Percentiles rank a stretch among this genome's conserved stretches.
Evolutionary conservation across 92 coral and sea anemone genomes (phyloP).

Genomic region (Epizoanthus fatuus): DNA sequence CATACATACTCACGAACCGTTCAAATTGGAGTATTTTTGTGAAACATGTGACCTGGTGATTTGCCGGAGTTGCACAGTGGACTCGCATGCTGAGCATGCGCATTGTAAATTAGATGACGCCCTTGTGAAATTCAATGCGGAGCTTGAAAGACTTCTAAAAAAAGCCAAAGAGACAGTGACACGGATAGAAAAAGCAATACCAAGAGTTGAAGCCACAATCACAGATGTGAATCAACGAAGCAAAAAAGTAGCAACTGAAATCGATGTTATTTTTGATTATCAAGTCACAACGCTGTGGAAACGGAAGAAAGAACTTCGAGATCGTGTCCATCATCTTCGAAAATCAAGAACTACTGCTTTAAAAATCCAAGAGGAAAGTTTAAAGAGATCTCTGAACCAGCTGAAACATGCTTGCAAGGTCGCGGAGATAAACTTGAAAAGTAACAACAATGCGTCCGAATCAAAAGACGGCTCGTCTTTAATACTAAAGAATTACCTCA

Average conservation of each 20-base stretch:
- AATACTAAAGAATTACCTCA: constrained; percentile 50
- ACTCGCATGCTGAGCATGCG: constrained; percentile 45
- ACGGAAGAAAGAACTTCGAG: constrained; percentile 71
- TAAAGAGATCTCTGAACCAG: constrained; percentile 50
- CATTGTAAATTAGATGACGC: constrained; percentile 63
- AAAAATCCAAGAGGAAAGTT: constrained; percentile 57
- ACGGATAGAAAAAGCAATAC: constrained; percentile 59
- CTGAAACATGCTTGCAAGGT: constrained; percentile 73
- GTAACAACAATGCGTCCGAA: constrained; percentile 11
- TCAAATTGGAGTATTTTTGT: constrained; percentile 50
- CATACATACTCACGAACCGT: constrained; percentile 43
- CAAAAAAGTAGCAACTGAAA: constrained; percentile 58
- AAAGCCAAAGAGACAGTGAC: constrained; percentile 49
- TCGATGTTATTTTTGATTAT: constrained; percentile 73
- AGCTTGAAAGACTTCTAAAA: constrained; percentile 48
- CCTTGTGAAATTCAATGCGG: constrained; percentile 51
- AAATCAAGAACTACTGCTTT: constrained; percentile 54
- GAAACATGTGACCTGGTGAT: constrained; percentile 61
- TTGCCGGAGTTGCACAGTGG: constrained; percentile 60
- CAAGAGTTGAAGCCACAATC: constrained; percentile 43
- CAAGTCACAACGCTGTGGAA: constrained; percentile 64
- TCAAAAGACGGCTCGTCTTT: constrained; percentile 63
- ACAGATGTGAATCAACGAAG: constrained; percentile 50
- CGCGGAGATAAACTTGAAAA: constrained; percentile 62
- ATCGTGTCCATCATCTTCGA: constrained; percentile 59